A percentile compares a stretch with the other conserved stretches of the same genome.
Conservation (phyloP, 2,888 invertebrate genomes). For the Drosophila merina region DNA sequence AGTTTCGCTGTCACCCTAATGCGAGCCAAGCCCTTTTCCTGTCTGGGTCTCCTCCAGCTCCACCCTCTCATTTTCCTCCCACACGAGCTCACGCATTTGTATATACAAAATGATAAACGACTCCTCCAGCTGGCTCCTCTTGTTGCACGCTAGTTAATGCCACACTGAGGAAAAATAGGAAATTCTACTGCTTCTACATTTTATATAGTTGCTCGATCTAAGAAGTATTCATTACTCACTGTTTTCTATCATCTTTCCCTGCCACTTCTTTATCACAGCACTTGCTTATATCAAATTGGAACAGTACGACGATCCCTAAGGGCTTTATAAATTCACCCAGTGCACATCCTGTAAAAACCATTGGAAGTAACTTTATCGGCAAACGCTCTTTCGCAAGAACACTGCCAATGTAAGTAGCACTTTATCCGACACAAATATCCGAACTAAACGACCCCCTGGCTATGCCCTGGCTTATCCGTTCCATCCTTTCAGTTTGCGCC, state of each 20-base stretch:
- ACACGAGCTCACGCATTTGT: slow-evolving; percentile 62
- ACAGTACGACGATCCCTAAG: slow-evolving; percentile 80
- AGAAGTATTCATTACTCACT: not conserved
- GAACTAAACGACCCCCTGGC: too few relatives aligned
- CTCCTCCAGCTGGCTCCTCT: slow-evolving; percentile 46
- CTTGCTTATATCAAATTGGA: slow-evolving; percentile 83
- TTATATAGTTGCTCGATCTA: not conserved
- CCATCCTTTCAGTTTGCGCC: slow-evolving; percentile 76
- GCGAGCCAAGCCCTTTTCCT: slow-evolving; percentile 69
- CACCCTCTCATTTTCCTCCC: slow-evolving; percentile 12
- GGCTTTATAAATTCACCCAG: slow-evolving; percentile 51
- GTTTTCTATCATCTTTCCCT: slow-evolving; percentile 30
- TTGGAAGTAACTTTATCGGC: slow-evolving; percentile 43
- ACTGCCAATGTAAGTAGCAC: slow-evolving; percentile 66
- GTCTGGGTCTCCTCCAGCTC: slow-evolving; percentile 31
- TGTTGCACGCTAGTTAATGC: slow-evolving; percentile 44
- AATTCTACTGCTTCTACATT: not conserved
- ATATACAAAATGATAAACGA: slow-evolving; percentile 71
- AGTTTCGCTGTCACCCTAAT: slow-evolving; percentile 60
- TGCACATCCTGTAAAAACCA: slow-evolving; percentile 48
- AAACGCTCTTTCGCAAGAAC: slow-evolving; percentile 21
- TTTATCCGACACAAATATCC: not conserved
- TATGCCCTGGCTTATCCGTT: not conserved
- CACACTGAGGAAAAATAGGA: slow-evolving; percentile 14
- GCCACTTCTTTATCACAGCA: slow-evolving; percentile 73